phyloP scores from a whole-genome alignment of 2,113 vertebrate species.

The Macaca mulatta region DNA sequence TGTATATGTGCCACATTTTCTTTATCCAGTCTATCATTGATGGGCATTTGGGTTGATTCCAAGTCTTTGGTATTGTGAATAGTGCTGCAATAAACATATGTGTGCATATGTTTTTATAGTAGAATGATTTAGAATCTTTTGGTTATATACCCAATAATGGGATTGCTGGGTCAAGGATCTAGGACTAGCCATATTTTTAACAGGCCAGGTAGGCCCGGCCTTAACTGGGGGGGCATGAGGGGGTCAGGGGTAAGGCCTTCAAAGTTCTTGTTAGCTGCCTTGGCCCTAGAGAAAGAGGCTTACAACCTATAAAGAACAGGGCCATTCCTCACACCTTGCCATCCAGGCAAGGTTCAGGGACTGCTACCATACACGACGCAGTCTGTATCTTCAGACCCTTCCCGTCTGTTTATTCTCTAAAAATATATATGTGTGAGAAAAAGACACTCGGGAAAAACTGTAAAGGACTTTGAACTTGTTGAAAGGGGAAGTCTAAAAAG shows the following conservation, averaged over 20 bases:
- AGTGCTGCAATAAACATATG: no score
- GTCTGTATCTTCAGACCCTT: neutral
- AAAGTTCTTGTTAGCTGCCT: neutral
- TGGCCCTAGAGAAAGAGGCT: neutral
- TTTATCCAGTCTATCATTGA: no score
- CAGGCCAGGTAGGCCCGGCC: neutral
- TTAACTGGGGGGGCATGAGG: neutral
- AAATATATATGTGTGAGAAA: neutral
- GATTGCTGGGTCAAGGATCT: no score
- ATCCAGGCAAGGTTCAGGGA: neutral
- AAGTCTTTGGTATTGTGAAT: no score
- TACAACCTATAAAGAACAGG: neutral
- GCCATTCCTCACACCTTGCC: neutral
- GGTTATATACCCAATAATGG: no score
- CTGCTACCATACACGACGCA: neutral
- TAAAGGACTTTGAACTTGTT: slow-evolving; percentile 43
- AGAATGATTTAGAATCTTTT: no score
- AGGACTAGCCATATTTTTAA: neutral
- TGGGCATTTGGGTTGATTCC: no score
- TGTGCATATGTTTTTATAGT: no score
- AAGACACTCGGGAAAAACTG: neutral
- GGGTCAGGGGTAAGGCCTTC: neutral
- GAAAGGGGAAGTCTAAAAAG: slow-evolving; percentile 10
- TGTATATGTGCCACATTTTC: no score
- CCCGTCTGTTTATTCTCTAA: slow-evolving; percentile 40